Evolutionary conservation across 2,113 vertebrate genomes (phyloP).

Genomic region (Corythornis cristatus): DNA sequence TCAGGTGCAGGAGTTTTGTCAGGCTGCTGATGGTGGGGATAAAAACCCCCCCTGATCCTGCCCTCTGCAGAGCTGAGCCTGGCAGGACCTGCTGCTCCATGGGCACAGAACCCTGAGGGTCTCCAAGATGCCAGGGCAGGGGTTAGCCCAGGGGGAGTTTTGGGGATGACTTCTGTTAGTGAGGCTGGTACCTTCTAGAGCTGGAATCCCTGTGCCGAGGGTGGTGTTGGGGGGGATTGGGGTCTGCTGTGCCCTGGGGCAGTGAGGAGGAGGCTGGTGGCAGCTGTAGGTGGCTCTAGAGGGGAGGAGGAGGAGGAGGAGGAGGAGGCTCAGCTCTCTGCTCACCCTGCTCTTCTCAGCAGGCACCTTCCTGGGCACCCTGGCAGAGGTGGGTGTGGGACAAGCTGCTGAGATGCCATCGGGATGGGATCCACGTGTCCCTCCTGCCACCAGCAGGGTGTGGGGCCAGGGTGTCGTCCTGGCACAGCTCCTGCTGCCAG

Average conservation of each 20-base stretch:
- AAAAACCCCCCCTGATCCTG: rapidly evolving
- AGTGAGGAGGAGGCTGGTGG: neutral
- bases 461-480: neutral
- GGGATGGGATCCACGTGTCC: neutral
- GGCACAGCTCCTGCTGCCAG: rapidly evolving
- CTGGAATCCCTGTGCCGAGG: neutral
- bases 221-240: rapidly evolving
- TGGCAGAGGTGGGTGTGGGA: neutral
- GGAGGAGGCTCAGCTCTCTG: neutral
- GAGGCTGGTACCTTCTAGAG: too few species aligned
- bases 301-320: neutral
- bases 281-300: neutral
- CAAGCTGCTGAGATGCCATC: rapidly evolving
- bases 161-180: neutral
- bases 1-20: neutral
- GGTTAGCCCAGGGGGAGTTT: neutral
- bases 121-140: neutral
- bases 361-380: rapidly evolving
- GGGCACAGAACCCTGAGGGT: neutral
- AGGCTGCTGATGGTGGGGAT: neutral
- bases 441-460: neutral
- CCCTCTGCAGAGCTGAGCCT: neutral
- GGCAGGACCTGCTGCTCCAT: neutral
- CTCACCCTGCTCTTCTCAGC: neutral
- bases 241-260: rapidly evolving